phyloP scores from a whole-genome alignment of 2,888 invertebrate genomes.

The Prenolepis imparis region DNA sequence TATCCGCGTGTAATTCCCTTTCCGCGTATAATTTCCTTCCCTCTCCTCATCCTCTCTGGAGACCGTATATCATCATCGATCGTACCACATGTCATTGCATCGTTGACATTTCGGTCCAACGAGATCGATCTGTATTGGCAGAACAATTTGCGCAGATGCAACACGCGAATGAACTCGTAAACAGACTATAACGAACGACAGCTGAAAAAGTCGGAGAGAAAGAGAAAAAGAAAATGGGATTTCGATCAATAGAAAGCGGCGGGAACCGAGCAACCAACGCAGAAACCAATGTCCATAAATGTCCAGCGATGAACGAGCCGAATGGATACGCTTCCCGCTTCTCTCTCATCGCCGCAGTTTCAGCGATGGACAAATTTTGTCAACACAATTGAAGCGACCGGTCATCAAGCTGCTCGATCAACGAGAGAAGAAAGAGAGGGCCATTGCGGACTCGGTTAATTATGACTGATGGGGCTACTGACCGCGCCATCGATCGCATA shows the following conservation, averaged over 20 bases:
- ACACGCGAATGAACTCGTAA: background rate
- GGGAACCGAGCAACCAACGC: background rate
- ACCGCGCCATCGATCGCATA: constrained; percentile 54
- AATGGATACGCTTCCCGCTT: constrained; percentile 27
- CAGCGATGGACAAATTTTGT: constrained; percentile 12
- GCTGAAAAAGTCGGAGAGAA: background rate
- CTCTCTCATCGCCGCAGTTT: background rate
- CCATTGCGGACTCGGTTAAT: constrained; percentile 20
- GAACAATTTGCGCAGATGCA: constrained; percentile 3
- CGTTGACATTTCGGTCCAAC: constrained; percentile 1
- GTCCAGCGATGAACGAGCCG: background rate
- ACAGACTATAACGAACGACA: background rate
- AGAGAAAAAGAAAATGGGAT: background rate
- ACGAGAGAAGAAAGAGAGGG: background rate
- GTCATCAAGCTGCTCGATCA: background rate
- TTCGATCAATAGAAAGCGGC: constrained; percentile 22
- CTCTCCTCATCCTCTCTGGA: background rate
- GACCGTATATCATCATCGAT: constrained; percentile 16
- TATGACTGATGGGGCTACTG: constrained; percentile 49
- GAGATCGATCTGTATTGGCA: constrained; percentile 1
- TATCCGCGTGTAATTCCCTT: background rate
- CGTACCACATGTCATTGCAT: background rate
- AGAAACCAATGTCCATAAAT: constrained; percentile 11
- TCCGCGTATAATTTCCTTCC: background rate
- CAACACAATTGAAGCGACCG: background rate